Evolutionary conservation across 1,140 invertebrate genomes (phyloP), one percentile per base, ranked within the genome.

Genomic region (Homalodisca vitripennis): DNA sequence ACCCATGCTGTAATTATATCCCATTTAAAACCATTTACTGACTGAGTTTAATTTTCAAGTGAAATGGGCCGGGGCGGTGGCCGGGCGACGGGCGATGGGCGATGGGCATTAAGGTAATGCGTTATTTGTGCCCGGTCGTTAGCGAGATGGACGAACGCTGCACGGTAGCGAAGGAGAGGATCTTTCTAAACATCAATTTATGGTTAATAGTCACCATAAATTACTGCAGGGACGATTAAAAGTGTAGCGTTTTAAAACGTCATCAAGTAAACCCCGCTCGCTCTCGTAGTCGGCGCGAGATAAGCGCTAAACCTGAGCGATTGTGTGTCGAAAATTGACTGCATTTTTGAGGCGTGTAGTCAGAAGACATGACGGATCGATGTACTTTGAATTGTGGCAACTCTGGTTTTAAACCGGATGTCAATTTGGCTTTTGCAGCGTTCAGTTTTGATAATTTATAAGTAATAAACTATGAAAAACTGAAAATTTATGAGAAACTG

Each of bases 11-110:
- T 60, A 60, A 60, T 60, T 30, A 60, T 60, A 60, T 60, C 55
- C 55, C 55, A 60, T 60, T 60, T 60, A 60, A 60, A 60, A 60
- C 55, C 55, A 60, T 60, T 60, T 60, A 60, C 55, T 26, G 55
- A 26, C 14, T 27, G 55, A 60, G 55, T 60, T 60, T 60, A 60
- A 60, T 60, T 60, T 60, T 60, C 55, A 51, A 22, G 14, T 51
- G 48, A 51, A 20, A 10, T 41, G 34, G 34, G 34, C 6, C 34
- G 34, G 6, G 17, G 6, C 34, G 34, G 55, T 13, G 24, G 12
- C 3, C 55, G 26, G 55, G 55, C 26, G 55, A 60, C n/a, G 6
- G 17, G 6, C 34, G 34, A 26, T 13, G 24, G 12, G 10, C 55
- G 26, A 26, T 22, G 29, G 55, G 29, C 55, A 60, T 60, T 60